A percentile compares a stretch with the other conserved stretches of the same genome.
phyloP scores from a whole-genome alignment of 1,140 invertebrate species.

The Drosophila quadrilineata region DNA sequence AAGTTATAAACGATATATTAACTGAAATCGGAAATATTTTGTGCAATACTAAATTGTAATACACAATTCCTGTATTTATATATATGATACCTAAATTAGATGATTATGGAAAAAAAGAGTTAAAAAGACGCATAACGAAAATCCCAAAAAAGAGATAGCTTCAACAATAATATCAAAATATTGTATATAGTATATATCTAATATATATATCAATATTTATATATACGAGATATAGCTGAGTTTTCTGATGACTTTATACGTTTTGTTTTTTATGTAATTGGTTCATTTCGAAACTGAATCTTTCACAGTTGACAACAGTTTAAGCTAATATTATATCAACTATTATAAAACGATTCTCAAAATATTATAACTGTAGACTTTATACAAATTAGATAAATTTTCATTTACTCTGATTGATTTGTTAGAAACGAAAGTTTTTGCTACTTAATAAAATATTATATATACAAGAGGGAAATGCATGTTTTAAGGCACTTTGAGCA shows the following conservation, averaged over 20 bases:
- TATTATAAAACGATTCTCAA: slow-evolving; percentile 27
- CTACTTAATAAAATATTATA: too few species aligned
- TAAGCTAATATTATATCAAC: slow-evolving; percentile 4
- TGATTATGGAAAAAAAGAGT: slow-evolving; percentile 21
- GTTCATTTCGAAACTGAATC: slow-evolving; percentile 9
- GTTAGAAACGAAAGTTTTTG: slow-evolving; percentile 57
- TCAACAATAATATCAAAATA: slow-evolving; percentile 61
- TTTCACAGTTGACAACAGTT: slow-evolving; percentile 20
- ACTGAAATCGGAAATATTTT: slow-evolving; percentile 59
- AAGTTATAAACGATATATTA: slow-evolving; percentile 14
- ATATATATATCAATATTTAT: too few species aligned
- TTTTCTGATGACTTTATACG: slow-evolving; percentile 13
- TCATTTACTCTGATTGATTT: slow-evolving; percentile 43
- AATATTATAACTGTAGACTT: slow-evolving; percentile 28
- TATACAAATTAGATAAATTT: slow-evolving; percentile 14
- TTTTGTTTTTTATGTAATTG: too few species aligned
- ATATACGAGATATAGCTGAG: slow-evolving; percentile 10
- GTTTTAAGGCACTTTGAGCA: slow-evolving; percentile 46
- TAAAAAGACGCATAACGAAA: slow-evolving; percentile 8
- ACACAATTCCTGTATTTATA: slow-evolving; percentile 33
- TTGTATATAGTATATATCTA: too few species aligned
- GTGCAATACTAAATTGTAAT: slow-evolving; percentile 73
- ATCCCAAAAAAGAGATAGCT: slow-evolving; percentile 63
- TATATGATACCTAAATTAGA: slow-evolving; percentile 41
- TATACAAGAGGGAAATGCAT: too few species aligned